Base-by-base conservation (phyloP, 2,888 invertebrate species). In the Drosophila picticornis region DNA sequence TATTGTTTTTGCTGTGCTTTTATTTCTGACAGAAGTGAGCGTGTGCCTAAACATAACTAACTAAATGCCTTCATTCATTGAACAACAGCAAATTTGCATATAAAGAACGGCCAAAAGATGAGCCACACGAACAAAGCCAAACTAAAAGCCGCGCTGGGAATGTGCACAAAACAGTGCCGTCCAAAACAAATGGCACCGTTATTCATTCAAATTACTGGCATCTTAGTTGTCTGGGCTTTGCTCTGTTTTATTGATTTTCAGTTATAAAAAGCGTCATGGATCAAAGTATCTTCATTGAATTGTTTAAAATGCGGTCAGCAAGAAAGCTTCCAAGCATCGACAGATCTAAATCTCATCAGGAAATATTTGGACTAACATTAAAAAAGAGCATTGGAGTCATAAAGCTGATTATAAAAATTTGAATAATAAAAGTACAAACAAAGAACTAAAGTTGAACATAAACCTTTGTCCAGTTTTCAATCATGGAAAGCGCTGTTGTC, bases 21-120 rank as follows among this genome's bases (percentile, higher is more conserved):
- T 25, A 69, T 58, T 62, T 62, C 57, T 62, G 64, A 56, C 52
- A 50, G 57, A 29, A 63, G 46, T 34, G 50, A 75, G 50, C 80
- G 80, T 69, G 62, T 74, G 75, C 65, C 65, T 46, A 72, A 66
- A 68, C 56, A 57, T 40, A 40, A 64, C 58, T 40, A 46, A 59
- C 43, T 34, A 53, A 64, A 67, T 63, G 34, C 62, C 57, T 4
- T 72, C 56, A 50, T 64, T 66, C 55, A 57, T 66, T 64, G 56
- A 78, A 71, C 80, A 75, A 78, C 40, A 51, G 58, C 36, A 51
- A 62, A 78, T 78, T 80, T 76, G 56, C 78, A 72, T 80, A 76
- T 59, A 76, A 65, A 62, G 72, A 71, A 80, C 55, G 59, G 11
- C 76, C 52, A 27, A 29, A 64, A 52, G 59, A 76, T 65, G 74